Evolutionary conservation across 2,888 invertebrate species (phyloP).

Genomic region (Polydrusus cervinus): DNA sequence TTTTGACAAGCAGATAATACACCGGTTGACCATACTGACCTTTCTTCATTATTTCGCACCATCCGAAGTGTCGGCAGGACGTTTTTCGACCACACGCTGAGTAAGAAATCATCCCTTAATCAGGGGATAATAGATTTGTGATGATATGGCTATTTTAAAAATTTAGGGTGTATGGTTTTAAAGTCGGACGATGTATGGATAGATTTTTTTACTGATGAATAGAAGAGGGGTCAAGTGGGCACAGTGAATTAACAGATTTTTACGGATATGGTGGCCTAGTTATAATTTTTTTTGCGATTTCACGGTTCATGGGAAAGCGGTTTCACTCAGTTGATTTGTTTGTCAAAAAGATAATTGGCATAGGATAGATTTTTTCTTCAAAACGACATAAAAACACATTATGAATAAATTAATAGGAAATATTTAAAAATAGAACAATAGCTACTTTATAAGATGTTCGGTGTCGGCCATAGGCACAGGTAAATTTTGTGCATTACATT

Average conservation of each 20-base stretch:
- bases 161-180: not conserved
- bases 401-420: too few relatives aligned
- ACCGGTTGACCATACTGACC: conserved; percentile 34
- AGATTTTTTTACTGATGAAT: not conserved
- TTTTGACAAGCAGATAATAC: conserved; percentile 37
- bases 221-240: conserved; percentile 11
- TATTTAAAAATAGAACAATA: too few relatives aligned
- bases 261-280: conserved; percentile 3
- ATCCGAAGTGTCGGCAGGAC: conserved; percentile 6
- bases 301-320: conserved; percentile 12
- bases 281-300: conserved; percentile 7
- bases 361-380: too few relatives aligned
- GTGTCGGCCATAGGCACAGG: too few relatives aligned
- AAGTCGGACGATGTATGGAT: not conserved
- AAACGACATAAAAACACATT: too few relatives aligned
- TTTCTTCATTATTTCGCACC: conserved; percentile 13
- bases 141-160: conserved; percentile 10
- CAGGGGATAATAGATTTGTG: conserved; percentile 8
- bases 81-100: conserved; percentile 20
- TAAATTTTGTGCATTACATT: too few relatives aligned
- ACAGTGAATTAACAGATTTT: conserved; percentile 11
- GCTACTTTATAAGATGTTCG: too few relatives aligned
- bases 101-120: conserved; percentile 27
- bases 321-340: too few relatives aligned
- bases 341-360: too few relatives aligned